Conservation (phyloP, 2,113 vertebrate genomes). For the Triplophysa dalaica region DNA sequence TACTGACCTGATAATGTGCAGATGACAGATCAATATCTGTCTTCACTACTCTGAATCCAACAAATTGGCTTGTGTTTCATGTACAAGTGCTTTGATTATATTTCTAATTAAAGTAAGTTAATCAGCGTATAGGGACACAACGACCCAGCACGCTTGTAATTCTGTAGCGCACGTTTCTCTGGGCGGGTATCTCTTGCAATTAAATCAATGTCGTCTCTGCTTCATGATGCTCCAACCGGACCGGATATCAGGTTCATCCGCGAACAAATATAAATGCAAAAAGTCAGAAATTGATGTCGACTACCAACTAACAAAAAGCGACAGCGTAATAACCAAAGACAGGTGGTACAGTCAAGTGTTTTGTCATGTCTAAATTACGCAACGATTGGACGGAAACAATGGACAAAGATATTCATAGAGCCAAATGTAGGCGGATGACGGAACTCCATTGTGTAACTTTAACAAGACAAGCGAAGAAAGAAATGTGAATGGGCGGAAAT, state of each 20-base stretch:
- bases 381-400: conserved; percentile 27
- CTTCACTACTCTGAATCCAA: conserved; percentile 1
- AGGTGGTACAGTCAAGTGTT: conserved; percentile 2
- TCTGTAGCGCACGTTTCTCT: conserved; percentile 16
- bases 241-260: conserved; percentile 20
- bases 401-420: conserved; percentile 6
- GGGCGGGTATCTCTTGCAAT: conserved; percentile 21
- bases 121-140: not conserved
- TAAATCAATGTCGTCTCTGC: conserved; percentile 29
- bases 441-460: conserved; percentile 31
- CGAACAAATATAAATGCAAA: conserved; percentile 9
- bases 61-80: conserved; percentile 30
- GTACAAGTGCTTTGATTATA: conserved; percentile 33
- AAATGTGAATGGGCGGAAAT: conserved; percentile 2
- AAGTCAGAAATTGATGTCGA: conserved; percentile 18
- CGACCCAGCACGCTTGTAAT: not conserved
- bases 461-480: conserved; percentile 25
- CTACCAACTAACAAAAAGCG: conserved; percentile 20
- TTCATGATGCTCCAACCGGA: conserved; percentile 23
- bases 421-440: conserved; percentile 29
- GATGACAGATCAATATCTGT: conserved; percentile 30
- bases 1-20: not conserved
- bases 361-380: conserved; percentile 27
- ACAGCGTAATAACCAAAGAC: conserved; percentile 28
- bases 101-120: conserved; percentile 33